Evolutionary conservation across 2,113 vertebrate genomes (phyloP).

Genomic region (Corythornis cristatus): DNA sequence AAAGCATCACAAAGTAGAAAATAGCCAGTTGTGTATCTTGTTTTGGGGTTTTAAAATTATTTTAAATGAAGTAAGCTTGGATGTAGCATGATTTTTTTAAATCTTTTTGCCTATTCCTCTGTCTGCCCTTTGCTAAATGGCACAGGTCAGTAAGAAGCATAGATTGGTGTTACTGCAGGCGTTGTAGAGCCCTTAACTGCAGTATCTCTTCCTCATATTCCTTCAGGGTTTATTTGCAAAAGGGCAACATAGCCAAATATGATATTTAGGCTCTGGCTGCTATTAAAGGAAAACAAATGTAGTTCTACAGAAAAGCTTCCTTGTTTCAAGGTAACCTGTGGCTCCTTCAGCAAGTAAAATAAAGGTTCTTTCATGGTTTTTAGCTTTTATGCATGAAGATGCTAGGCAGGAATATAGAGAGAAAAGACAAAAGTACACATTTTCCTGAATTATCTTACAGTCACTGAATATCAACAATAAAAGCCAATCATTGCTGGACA

Average conservation of each 20-base stretch:
- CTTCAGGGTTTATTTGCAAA: conserved; percentile 70
- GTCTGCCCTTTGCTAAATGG: conserved; percentile 70
- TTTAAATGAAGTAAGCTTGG: not conserved
- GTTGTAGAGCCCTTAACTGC: conserved; percentile 34
- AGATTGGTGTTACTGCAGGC: conserved; percentile 45
- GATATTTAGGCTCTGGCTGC: conserved; percentile 59
- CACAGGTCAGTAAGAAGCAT: conserved; percentile 52
- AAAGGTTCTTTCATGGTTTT: not conserved
- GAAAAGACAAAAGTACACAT: not conserved
- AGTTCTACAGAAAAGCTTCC: not conserved
- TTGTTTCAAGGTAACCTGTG: not conserved
- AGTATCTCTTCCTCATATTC: conserved; percentile 16
- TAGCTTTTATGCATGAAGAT: not conserved
- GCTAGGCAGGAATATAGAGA: not conserved
- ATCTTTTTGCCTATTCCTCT: not conserved
- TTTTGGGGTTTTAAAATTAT: not conserved
- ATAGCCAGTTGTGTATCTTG: not conserved
- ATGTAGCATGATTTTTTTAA: not conserved
- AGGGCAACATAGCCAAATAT: conserved; percentile 63
- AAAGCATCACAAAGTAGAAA: not conserved
- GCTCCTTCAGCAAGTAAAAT: not conserved
- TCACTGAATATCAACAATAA: not conserved
- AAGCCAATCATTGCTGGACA: not conserved
- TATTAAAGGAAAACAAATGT: conserved; percentile 42
- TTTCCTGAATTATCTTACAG: not conserved